These are phyloP conservation scores for Stegana nigrithorax DNA, from an alignment of 2,888 invertebrate genomes.

Conservation along the genomic window DNA sequence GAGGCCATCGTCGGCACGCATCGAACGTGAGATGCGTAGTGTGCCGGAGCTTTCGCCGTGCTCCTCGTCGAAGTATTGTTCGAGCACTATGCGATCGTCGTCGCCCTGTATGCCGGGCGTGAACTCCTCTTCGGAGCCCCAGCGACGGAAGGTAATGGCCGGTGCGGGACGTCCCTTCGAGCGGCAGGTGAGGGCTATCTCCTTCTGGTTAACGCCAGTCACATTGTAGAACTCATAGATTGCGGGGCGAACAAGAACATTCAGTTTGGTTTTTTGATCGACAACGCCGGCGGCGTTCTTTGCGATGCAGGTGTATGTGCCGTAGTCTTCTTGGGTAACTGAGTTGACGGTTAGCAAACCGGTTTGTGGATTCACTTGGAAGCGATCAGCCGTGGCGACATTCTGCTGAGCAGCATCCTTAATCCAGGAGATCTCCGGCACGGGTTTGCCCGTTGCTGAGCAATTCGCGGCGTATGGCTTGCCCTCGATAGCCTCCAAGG, in stretches of 20 bases:
- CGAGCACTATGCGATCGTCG: constrained; percentile 77
- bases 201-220: constrained; percentile 74
- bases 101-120: constrained; percentile 74
- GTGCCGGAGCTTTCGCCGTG: constrained; percentile 75
- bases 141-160: constrained; percentile 81
- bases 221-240: constrained; percentile 82
- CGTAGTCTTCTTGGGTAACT: constrained; percentile 82
- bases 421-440: constrained; percentile 86
- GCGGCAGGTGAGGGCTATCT: constrained; percentile 79
- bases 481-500: constrained; percentile 82
- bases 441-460: constrained; percentile 85
- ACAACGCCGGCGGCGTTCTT: constrained; percentile 82
- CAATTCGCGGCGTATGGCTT: constrained; percentile 82
- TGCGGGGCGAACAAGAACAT: constrained; percentile 82
- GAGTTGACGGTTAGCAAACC: constrained; percentile 81
- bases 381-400: constrained; percentile 75
- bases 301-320: constrained; percentile 84
- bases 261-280: constrained; percentile 76
- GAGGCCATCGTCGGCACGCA: constrained; percentile 84
- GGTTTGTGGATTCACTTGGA: constrained; percentile 75
- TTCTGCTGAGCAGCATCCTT: constrained; percentile 80
- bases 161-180: constrained; percentile 86
- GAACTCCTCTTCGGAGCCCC: constrained; percentile 76
- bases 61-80: constrained; percentile 71
- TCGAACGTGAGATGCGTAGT: constrained; percentile 76